These are phyloP conservation scores for Archilochus colubris DNA, from an alignment of 2,113 vertebrate genomes.

Conservation along the genomic window DNA sequence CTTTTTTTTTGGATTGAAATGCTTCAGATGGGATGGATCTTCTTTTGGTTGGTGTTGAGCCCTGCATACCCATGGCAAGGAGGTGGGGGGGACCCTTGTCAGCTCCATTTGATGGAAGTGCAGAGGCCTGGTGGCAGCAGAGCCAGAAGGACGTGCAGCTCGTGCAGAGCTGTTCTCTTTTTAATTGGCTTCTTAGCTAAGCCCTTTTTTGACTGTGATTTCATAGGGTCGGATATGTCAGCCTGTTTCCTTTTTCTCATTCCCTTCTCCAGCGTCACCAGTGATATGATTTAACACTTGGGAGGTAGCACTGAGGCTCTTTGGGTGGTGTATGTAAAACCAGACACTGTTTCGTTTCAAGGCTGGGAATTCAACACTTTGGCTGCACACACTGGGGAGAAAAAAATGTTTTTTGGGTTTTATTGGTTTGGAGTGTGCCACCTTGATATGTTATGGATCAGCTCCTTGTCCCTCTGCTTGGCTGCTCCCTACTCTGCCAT, in stretches of 20 bases:
- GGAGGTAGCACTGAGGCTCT: conserved; percentile 23
- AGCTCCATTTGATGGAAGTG: neutral
- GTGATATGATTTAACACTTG: conserved; percentile 51
- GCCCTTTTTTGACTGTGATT: conserved; percentile 14
- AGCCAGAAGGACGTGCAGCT: neutral
- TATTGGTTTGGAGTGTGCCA: neutral
- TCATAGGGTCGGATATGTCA: conserved; percentile 6
- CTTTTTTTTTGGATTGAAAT: neutral
- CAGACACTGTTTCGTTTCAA: conserved; percentile 28
- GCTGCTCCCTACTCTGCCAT: neutral
- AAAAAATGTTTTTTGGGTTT: neutral
- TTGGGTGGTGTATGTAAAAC: conserved; percentile 53
- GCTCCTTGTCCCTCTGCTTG: neutral
- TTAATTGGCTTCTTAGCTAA: neutral
- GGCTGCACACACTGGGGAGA: neutral
- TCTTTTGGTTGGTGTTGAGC: neutral
- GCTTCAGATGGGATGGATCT: neutral
- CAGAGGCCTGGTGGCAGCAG: neutral
- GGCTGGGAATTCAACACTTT: conserved; percentile 3
- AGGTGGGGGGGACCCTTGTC: neutral
- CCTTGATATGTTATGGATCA: neutral
- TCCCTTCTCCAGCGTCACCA: conserved; percentile 42
- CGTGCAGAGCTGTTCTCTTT: neutral
- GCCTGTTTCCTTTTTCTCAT: conserved; percentile 59
- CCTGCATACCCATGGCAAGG: neutral